Base-by-base conservation (phyloP, 2,113 vertebrate genomes). In the Aleadryas rufinucha region DNA sequence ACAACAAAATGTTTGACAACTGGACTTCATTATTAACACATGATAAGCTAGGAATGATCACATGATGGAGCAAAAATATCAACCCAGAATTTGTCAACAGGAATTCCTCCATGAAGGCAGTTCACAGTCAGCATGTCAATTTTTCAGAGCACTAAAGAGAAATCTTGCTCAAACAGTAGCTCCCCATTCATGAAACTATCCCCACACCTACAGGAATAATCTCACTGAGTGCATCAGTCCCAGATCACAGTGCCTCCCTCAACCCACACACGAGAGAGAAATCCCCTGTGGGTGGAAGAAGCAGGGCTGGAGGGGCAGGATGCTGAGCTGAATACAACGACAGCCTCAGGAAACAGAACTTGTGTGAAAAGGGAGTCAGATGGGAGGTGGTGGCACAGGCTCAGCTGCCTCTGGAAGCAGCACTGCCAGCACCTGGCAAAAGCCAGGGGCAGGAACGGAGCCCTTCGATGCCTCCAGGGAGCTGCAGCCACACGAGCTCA, bases 1-100 rank as follows among this genome's bases (percentile, higher is more conserved):
- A 86, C 64, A 90, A 70, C 72, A 72, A 74, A 74, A 89, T 21
- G 8, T 77, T 71, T 94, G 70, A 84, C 64, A 89, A 95, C 87
- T 71, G 78, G 61, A 60, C 66, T 90, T 88, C 64, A 47, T 90
- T 88, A 77, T 42, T 90, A 86, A 88, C 79, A 93, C 68, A 70
- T 33, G 75, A 90, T 70, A 95, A 96, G 76, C 59, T 57, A 23
- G 31, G 68, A 92, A 52, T 27, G 75, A 70, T 69, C 85, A 74
- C 50, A 65, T 24, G n/a, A 83, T 16, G 30, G 11, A 86, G 59
- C 53, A 85, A 90, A 91, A 94, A 53, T 54, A 90, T 44, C 8
- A 1, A 33, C 63, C 4, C 63, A 61, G 53, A 92, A 92, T 72
- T 68, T 90, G 71, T 50, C 45, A 53, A 49, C 50, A 80, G 31